phyloP scores from a whole-genome alignment of 1,140 invertebrate genomes.

The Drosophila sechellia region DNA sequence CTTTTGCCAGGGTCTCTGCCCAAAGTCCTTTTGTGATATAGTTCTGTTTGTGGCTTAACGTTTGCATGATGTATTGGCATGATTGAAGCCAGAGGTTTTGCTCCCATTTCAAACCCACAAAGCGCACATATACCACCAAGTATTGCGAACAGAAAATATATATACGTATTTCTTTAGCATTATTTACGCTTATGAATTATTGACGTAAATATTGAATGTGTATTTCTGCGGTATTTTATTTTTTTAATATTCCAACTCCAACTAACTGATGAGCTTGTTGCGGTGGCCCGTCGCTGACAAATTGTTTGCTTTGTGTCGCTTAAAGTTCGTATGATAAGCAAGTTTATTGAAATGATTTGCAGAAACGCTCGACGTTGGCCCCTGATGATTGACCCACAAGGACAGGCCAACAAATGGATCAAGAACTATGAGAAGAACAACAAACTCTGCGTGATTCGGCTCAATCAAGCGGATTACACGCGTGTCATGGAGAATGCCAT shows the following conservation, averaged over 20 bases:
- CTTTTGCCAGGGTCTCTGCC: neutral
- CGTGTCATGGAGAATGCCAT: conserved; percentile 95
- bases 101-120: conserved; percentile 26
- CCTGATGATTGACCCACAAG: conserved; percentile 97
- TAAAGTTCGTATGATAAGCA: conserved; percentile 14
- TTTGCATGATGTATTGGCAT: conserved; percentile 55
- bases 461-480: conserved; percentile 93
- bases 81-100: conserved; percentile 47
- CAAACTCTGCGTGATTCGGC: conserved; percentile 92
- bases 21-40: conserved; percentile 18
- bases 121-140: conserved; percentile 1
- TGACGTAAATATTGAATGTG: conserved; percentile 58
- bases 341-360: conserved; percentile 2
- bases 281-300: conserved; percentile 23
- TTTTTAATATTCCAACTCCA: conserved; percentile 56
- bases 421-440: conserved; percentile 96
- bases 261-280: conserved; percentile 29
- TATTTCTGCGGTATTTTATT: conserved; percentile 52
- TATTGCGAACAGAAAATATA: conserved; percentile 28
- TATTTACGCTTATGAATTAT: conserved; percentile 64
- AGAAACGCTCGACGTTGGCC: conserved; percentile 94
- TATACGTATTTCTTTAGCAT: conserved; percentile 49
- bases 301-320: conserved; percentile 20
- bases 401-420: conserved; percentile 97
- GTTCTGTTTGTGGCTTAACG: conserved; percentile 54